Conservation (phyloP, 2,888 invertebrate species). For the Aporophyla nigra region DNA sequence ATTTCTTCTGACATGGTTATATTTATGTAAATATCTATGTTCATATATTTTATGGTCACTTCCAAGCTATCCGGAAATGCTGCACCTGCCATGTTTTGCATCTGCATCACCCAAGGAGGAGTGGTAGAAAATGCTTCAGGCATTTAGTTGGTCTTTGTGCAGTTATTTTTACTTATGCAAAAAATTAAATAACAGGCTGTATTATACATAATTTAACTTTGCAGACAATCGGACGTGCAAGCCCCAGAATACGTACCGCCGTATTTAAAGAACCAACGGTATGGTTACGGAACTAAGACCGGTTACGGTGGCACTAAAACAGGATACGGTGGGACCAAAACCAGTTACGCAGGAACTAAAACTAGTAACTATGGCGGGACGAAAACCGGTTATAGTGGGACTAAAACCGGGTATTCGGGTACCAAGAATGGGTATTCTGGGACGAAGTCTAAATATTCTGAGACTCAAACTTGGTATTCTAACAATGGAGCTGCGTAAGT, state of each 20-base stretch:
- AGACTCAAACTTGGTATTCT: constrained; percentile 78
- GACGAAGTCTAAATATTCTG: constrained; percentile 73
- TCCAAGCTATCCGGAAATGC: too few species aligned
- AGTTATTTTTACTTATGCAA: too few species aligned
- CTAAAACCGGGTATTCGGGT: constrained; percentile 68
- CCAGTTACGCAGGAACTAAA: constrained; percentile 48
- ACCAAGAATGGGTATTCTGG: constrained; percentile 65
- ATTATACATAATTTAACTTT: constrained; percentile 22
- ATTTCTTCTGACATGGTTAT: too few species aligned
- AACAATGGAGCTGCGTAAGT: constrained; percentile 79
- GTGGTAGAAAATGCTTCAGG: too few species aligned
- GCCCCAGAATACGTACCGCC: constrained; percentile 83
- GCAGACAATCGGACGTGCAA: constrained; percentile 85
- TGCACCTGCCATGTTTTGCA: too few species aligned
- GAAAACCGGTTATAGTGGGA: constrained; percentile 63
- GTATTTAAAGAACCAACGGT: constrained; percentile 75
- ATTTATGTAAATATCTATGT: too few species aligned
- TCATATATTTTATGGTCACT: too few species aligned
- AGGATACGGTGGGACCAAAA: constrained; percentile 69
- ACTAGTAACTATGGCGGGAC: neutral
- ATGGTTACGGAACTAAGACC: constrained; percentile 72
- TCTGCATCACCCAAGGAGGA: too few species aligned
- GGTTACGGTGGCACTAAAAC: constrained; percentile 66
- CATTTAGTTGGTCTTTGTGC: too few species aligned
- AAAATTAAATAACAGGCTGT: neutral